A percentile compares a stretch with the other conserved stretches of the same genome.
These are phyloP conservation scores for Brenthis ino DNA, from an alignment of 2,888 invertebrate genomes.

Conservation along the genomic window DNA sequence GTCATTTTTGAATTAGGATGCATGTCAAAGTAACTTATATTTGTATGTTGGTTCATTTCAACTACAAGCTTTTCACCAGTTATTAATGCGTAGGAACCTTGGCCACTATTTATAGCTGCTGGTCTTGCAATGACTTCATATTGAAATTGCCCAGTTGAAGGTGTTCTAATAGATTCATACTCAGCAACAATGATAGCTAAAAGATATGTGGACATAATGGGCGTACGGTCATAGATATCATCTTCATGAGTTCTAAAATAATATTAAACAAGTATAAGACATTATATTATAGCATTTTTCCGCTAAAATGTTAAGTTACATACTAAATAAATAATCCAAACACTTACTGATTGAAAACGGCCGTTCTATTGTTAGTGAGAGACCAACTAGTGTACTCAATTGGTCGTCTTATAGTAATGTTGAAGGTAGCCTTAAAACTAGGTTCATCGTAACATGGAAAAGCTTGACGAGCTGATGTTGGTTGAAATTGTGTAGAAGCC, in stretches of 20 bases:
- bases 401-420: constrained; percentile 84
- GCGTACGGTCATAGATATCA: constrained; percentile 67
- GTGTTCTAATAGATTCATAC: constrained; percentile 58
- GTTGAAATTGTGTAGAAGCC: constrained; percentile 87
- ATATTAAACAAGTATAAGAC: background rate
- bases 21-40: constrained; percentile 69
- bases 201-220: constrained; percentile 85
- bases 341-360: constrained; percentile 48
- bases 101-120: constrained; percentile 57
- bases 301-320: too few species aligned
- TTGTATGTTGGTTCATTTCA: constrained; percentile 83
- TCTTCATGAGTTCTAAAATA: constrained; percentile 55
- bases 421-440: constrained; percentile 89
- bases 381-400: constrained; percentile 72
- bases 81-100: constrained; percentile 67
- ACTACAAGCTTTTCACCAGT: constrained; percentile 69
- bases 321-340: background rate
- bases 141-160: constrained; percentile 36
- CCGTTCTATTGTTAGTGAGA: constrained; percentile 81
- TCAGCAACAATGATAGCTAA: constrained; percentile 87
- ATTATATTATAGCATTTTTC: background rate
- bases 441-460: constrained; percentile 94
- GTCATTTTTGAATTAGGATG: constrained; percentile 81
- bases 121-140: constrained; percentile 76
- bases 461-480: constrained; percentile 85